Base-by-base conservation (phyloP, 2,797 vertebrate species). In the Hemibagrus guttatus region DNA sequence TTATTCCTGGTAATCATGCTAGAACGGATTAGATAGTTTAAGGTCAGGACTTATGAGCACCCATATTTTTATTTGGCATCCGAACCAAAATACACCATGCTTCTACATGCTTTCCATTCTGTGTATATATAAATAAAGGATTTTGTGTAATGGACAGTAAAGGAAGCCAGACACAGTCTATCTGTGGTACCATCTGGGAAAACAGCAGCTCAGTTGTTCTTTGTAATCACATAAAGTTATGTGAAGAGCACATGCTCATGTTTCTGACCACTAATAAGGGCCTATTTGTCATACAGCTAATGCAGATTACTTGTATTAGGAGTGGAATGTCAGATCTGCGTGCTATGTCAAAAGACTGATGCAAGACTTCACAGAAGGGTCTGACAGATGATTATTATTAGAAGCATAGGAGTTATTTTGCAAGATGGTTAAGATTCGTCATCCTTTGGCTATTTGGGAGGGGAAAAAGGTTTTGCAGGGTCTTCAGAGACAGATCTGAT, bases 1-100 rank as follows among this genome's bases (percentile, higher is more conserved):
- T 91, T 89, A 86, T 91, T 89, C 86, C 90, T 80, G 92, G 91
- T 93, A 92, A 93, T 92, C 92, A 91, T 90, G 88, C 89, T 91
- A 91, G 90, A 92, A 93, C 81, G 31, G 81, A 91, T 54, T 69
- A 26, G 42, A 69, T 56, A 59, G 72, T 14, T 83, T 42, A 54
- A 75, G n/a, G 21, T 66, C 28, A 64, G 6, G 78, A 39, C 13
- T 80, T 46, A 42, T 0, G 21, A 74, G 21, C 42, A 52, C 35
- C 31, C n/a, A 6, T 75, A n/a, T 76, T 42, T 68, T 23, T 21
- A 79, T 74, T 58, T 17, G 19, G 19, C 26, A n/a, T 69, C 14
- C 23, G 79, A 52, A 83, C 14, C 59, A 69, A 79, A 56, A 39
- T 71, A 83, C 19, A 76, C 49, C 49, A 59, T 79, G 39, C 21